These are phyloP conservation scores for Gobionotothen gibberifrons DNA, from an alignment of 2,797 vertebrate genomes.

Conservation along the genomic window DNA sequence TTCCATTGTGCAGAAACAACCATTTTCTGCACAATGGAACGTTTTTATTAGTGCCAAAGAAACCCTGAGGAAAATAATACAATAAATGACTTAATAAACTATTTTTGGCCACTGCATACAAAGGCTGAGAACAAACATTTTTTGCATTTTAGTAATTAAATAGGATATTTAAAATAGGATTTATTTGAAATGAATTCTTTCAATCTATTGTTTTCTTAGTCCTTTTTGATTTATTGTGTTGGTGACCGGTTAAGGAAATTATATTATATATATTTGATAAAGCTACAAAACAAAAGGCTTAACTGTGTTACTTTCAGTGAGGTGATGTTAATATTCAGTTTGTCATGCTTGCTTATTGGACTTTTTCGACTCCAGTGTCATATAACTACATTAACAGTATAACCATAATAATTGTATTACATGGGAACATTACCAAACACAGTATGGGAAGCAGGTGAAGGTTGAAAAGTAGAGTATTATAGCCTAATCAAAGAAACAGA, in stretches of 20 bases:
- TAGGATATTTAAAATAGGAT: neutral
- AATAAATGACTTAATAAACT: neutral
- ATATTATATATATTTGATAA: neutral
- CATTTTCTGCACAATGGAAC: no score
- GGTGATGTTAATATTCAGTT: neutral
- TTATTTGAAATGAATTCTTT: no score
- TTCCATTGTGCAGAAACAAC: neutral
- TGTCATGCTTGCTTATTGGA: neutral
- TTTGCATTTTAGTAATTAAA: neutral
- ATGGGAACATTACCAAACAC: neutral
- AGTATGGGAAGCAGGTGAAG: constrained; percentile 7
- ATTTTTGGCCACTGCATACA: neutral
- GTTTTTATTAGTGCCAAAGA: neutral
- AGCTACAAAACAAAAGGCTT: neutral
- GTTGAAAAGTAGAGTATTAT: constrained; percentile 24
- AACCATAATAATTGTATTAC: neutral
- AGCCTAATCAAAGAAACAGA: constrained; percentile 39
- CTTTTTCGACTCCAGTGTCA: neutral
- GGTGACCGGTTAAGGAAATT: no score
- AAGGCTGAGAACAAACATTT: neutral
- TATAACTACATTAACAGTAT: neutral
- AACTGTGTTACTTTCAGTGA: neutral
- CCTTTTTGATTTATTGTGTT: neutral
- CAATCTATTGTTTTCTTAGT: no score
- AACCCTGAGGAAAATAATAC: neutral